Evolutionary conservation across 2,888 invertebrate species (phyloP).

Genomic region (Invenusta paracnida): DNA sequence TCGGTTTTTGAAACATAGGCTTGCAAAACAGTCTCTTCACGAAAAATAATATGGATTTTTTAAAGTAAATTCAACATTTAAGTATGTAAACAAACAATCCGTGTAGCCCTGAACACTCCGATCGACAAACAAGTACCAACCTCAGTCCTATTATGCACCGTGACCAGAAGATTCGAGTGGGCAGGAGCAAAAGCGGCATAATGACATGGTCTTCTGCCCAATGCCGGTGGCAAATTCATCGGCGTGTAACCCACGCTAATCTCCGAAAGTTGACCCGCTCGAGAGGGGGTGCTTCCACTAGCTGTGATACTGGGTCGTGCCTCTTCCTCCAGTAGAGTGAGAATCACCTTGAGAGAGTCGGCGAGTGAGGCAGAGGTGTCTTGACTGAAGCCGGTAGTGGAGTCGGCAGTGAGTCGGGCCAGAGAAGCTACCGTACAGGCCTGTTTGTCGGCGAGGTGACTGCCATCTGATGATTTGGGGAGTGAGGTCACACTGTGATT

Average conservation of each 20-base stretch:
- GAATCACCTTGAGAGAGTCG: background rate
- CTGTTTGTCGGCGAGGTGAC: background rate
- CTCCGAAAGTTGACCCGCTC: background rate
- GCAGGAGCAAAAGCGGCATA: conserved; percentile 51
- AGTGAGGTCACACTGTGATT: no score
- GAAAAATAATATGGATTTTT: no score
- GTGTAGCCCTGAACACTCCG: no score
- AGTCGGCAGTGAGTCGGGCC: background rate
- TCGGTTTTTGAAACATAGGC: no score
- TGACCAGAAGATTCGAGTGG: conserved; percentile 53
- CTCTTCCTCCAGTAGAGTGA: conserved; percentile 1
- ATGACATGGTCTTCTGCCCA: background rate
- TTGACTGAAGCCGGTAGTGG: background rate
- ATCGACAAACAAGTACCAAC: no score
- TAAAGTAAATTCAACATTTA: no score
- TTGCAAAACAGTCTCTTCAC: no score
- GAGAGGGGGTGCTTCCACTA: background rate
- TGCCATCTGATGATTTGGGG: background rate
- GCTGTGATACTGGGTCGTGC: background rate
- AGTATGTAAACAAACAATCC: no score
- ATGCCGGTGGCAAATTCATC: background rate
- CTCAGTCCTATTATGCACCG: conserved; percentile 48
- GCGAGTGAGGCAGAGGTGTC: background rate
- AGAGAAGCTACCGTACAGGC: background rate
- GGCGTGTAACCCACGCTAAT: background rate